phyloP scores from a whole-genome alignment of 1,140 invertebrate species.

The Drosophila lini region DNA sequence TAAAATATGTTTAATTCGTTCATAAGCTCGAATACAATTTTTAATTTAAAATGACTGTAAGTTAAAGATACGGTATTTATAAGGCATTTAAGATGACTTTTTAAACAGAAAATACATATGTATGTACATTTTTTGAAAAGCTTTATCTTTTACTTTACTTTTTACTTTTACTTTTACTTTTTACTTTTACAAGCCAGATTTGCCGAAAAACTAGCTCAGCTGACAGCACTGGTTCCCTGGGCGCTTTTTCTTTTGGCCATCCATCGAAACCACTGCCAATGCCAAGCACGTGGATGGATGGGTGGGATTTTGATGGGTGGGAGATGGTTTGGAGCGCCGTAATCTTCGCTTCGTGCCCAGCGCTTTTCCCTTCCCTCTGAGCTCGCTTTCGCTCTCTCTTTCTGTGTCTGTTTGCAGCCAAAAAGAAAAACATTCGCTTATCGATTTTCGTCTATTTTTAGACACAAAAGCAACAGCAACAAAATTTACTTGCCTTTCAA shows the following conservation, averaged over 20 bases:
- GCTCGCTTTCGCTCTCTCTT: constrained; percentile 12
- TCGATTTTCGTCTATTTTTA: constrained; percentile 84
- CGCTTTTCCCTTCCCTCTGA: constrained; percentile 17
- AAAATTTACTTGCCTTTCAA: constrained; percentile 78
- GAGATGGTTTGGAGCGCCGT: constrained; percentile 29
- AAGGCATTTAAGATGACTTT: too few relatives aligned
- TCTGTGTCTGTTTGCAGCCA: constrained; percentile 56
- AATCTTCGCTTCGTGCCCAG: constrained; percentile 51
- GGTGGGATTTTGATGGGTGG: constrained; percentile 8
- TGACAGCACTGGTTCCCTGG: constrained; percentile 2
- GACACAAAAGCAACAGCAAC: constrained; percentile 56
- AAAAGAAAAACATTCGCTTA: constrained; percentile 78
- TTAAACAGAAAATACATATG: too few relatives aligned
- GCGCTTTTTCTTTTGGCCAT: constrained; percentile 23
- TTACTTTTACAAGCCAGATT: neutral
- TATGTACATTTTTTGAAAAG: neutral
- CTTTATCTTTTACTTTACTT: neutral
- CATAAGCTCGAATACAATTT: too few relatives aligned
- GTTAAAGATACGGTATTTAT: too few relatives aligned
- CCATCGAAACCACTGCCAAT: constrained; percentile 58
- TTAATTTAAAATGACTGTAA: too few relatives aligned
- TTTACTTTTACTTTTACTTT: too few relatives aligned
- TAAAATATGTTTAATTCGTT: too few relatives aligned
- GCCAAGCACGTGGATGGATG: constrained; percentile 67
- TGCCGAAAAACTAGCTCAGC: neutral